Conservation (phyloP, 37 sponge, comb jelly and placozoan genomes). For the Diacarnus erythraeanus region DNA sequence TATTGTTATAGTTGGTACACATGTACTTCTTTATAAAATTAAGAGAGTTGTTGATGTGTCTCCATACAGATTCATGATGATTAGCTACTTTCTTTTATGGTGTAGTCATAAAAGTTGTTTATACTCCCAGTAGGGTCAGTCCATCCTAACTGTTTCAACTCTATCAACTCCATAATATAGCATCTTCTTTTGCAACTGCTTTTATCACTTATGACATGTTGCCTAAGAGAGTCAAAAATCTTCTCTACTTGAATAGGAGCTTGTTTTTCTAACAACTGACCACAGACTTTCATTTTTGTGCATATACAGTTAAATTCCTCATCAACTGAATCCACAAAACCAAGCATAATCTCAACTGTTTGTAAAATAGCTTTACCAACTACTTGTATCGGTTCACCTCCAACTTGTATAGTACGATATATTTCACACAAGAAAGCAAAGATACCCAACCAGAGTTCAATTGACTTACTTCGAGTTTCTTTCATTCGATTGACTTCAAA, state of each 20-base stretch:
- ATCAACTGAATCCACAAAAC: constrained; percentile 36
- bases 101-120: constrained; percentile 57
- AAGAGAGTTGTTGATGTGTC: no score
- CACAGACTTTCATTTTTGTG: constrained; percentile 50
- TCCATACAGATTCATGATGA: no score
- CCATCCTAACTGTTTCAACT: constrained; percentile 60
- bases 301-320: constrained; percentile 81
- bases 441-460: constrained; percentile 74
- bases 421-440: constrained; percentile 61
- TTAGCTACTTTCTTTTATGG: no score
- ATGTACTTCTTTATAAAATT: no score
- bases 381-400: constrained; percentile 18
- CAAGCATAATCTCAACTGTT: constrained; percentile 23
- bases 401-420: constrained; percentile 20
- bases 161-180: constrained; percentile 59
- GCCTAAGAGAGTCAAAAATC: constrained; percentile 31
- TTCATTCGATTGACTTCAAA: constrained; percentile 44
- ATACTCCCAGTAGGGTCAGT: constrained; percentile 53
- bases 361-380: constrained; percentile 44
- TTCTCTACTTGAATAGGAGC: neutral
- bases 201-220: constrained; percentile 17
- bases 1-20: no score
- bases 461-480: constrained; percentile 36
- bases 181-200: constrained; percentile 41
- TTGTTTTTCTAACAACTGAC: constrained; percentile 28